Evolutionary conservation across 2,888 invertebrate genomes (phyloP).

Genomic region (Ornithoptera priamus): DNA sequence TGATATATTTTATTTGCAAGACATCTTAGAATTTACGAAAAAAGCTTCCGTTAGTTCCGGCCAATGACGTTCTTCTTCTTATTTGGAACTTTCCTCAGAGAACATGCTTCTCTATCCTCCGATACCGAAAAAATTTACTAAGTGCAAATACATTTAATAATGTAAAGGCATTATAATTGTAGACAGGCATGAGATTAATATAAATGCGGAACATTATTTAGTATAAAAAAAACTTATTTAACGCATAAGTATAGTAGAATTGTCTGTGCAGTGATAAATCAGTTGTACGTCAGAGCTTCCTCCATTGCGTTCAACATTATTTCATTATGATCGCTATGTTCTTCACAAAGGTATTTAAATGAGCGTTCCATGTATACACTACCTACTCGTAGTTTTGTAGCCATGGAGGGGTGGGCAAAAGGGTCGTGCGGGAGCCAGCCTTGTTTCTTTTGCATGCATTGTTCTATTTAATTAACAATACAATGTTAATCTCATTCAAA

Average conservation of each 20-base stretch:
- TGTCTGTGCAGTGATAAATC: conserved; percentile 39
- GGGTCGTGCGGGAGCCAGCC: conserved; percentile 46
- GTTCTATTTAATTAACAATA: conserved; percentile 41
- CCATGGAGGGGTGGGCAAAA: conserved; percentile 35
- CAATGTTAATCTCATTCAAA: conserved; percentile 40
- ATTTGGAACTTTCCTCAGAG: no score
- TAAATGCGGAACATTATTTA: conserved; percentile 25
- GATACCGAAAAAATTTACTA: no score
- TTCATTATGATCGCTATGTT: conserved; percentile 39
- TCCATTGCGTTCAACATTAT: conserved; percentile 32
- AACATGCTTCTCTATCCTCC: no score
- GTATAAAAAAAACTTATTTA: conserved; percentile 14
- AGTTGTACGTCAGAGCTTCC: conserved; percentile 36
- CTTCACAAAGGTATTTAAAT: conserved; percentile 45
- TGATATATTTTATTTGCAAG: no score
- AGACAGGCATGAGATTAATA: conserved; percentile 25
- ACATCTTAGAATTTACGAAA: no score
- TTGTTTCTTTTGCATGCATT: conserved; percentile 37
- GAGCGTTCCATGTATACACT: conserved; percentile 32
- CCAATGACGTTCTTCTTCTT: no score
- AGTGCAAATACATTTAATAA: no score
- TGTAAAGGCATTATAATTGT: neutral
- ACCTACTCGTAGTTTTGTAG: conserved; percentile 38
- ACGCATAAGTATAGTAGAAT: conserved; percentile 31
- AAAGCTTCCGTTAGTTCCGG: no score